Base-by-base conservation (phyloP, 1,140 invertebrate species). In the Battus philenor region DNA sequence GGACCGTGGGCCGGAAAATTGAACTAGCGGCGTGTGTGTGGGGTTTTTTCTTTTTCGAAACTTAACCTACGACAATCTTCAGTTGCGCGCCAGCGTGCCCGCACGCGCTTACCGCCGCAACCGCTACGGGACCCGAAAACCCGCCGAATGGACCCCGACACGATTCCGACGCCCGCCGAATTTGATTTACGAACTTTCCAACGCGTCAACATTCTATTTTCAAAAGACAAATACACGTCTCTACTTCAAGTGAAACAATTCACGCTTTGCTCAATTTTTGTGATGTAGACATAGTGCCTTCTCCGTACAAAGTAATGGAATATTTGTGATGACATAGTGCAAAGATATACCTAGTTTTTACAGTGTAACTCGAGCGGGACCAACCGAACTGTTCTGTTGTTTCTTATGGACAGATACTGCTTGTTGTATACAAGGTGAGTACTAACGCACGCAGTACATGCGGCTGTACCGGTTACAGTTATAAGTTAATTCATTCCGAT, bases 11-110 rank as follows among this genome's bases (percentile, higher is more conserved):
- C 60, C 63, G 72, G 73, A 72, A 77, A 78, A 83, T 77, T 76
- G 64, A 72, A 50, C 61, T 76, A 77, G 71, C 74, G 72, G 68
- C 66, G 58, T 68, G n/a, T 24, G 17, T 11, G 18, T 20, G 34
- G 22, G 22, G 34, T 24, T 5, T 41, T 41, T 66, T 69, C 76
- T 74, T 63, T 67, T 75, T 71, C 55, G 53, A 71, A 75, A 80
- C 68, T 72, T 80, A 74, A 76, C 73, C 75, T 76, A 82, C 64
- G 69, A 74, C 65, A 70, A 80, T 70, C 59, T 66, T 78, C 77
- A 83, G 77, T 83, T 74, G 75, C 77, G 79, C 77, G 75, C 77
- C 69, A 68, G 75, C 70, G 58, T 71, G 55, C 48, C 38, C 68
- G 77, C 62, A 82, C 64, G 72, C 79, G 73, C 62, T 56, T 64